phyloP scores from a whole-genome alignment of 2,888 invertebrate genomes.

The Netelia virgata region DNA sequence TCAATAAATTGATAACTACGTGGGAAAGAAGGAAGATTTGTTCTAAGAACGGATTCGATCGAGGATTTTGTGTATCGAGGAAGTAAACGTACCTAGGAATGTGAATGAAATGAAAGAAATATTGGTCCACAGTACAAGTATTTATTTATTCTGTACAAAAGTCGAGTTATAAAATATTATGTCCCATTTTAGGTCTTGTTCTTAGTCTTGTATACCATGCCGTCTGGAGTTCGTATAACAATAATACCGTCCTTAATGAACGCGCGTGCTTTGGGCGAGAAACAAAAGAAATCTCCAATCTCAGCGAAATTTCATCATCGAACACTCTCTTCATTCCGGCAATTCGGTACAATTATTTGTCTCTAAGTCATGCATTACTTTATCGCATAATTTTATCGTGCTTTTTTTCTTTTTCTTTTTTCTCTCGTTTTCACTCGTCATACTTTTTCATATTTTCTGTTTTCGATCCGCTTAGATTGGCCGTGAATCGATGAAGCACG shows the following conservation, averaged over 20 bases:
- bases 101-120: constrained; percentile 82
- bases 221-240: constrained; percentile 82
- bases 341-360: constrained; percentile 28
- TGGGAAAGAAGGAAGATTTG: background rate
- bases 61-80: constrained; percentile 5
- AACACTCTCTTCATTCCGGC: background rate
- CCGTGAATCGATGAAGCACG: constrained; percentile 67
- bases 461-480: constrained; percentile 56
- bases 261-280: constrained; percentile 74
- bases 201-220: constrained; percentile 82
- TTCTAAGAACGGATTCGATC: background rate
- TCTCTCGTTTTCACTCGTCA: background rate
- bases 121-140: constrained; percentile 84
- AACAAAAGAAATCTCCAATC: constrained; percentile 1
- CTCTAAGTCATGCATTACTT: too few species aligned
- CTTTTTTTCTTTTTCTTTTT: constrained; percentile 18
- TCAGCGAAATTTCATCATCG: constrained; percentile 17
- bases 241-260: constrained; percentile 78
- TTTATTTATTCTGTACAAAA: constrained; percentile 84
- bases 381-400: background rate
- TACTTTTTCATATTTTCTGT: constrained; percentile 33
- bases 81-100: constrained; percentile 34
- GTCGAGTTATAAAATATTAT: constrained; percentile 84
- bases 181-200: constrained; percentile 83
- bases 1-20: background rate